Base-by-base conservation (phyloP, 2,888 invertebrate genomes). In the Abrostola triplasia region DNA sequence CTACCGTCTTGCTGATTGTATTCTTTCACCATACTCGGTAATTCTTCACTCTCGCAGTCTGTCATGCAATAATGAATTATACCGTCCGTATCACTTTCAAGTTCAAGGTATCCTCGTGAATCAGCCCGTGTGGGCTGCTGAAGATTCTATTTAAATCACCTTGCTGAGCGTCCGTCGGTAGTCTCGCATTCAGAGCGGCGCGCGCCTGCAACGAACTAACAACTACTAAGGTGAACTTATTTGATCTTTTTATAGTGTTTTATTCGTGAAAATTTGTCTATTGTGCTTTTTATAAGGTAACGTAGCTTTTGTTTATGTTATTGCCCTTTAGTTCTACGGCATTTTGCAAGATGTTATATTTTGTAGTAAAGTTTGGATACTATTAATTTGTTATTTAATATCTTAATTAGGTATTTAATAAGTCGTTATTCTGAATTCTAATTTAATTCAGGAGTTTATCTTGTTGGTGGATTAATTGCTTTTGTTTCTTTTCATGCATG, bases 121-220 rank as follows among this genome's bases (percentile, higher is more conserved):
- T 93, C 92, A 93, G 81, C 80, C 57, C 67, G 81, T 86, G 93
- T 92, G 92, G 93, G 92, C 86, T 79, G 92, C 88, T 88, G 89
- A 89, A 90, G 88, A 83, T 89, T 93, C 92, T 94, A 94, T 94
- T 94, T 94, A 94, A 94, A 92, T 87, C 92, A 85, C 79, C 83
- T 79, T 81, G 75, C 71, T 82, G 87, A 81, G 85, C 72, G 79
- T 77, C 76, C 60, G 66, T 56, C 74, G 76, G 64, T 87, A 93
- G 92, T 92, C 89, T 90, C 88, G 83, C 89, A 86, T 71, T 83
- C 83, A 86, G 83, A 89, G 90, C 90, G 88, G 93, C 91, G 93
- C 91, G 93, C 93, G 93, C 91, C 89, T 92, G 90, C 92, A 93
- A 93, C 93, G 94, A 94, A 92, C 74, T 80, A 83, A 85, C 79